Conservation (phyloP, 2,113 vertebrate species). For the Phocoena sinus region DNA sequence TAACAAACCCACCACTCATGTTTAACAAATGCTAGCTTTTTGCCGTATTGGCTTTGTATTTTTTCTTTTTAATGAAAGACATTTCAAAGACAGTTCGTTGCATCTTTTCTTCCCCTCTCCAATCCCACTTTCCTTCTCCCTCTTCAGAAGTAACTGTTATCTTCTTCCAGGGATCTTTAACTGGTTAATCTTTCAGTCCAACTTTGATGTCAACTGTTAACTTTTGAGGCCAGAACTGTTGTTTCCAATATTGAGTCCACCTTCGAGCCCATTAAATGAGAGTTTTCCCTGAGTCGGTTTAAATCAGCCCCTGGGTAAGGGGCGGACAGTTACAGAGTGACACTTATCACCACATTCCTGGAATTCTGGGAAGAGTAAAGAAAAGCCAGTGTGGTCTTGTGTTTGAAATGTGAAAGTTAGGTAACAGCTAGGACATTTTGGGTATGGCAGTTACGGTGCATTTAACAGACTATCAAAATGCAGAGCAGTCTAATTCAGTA, state of each 20-base stretch:
- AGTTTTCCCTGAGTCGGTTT: not conserved
- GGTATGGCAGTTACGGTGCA: not conserved
- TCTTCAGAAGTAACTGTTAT: not conserved
- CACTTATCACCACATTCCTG: not conserved
- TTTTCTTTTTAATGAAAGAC: not conserved
- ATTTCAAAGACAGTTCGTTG: not conserved
- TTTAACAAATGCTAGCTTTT: not conserved
- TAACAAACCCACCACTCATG: not conserved
- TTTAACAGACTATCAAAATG: not conserved
- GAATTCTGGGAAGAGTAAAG: not conserved
- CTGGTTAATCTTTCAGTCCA: not conserved
- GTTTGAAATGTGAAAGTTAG: not conserved
- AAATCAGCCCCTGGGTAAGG: not conserved
- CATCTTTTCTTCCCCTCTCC: not conserved
- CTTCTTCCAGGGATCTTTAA: not conserved
- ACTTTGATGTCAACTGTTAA: not conserved
- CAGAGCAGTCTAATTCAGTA: not conserved
- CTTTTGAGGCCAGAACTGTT: not conserved
- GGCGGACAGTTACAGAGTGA: not conserved
- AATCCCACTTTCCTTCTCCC: not conserved
- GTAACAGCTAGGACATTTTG: not conserved
- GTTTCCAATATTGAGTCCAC: not conserved
- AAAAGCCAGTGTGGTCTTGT: not conserved
- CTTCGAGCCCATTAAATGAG: not conserved
- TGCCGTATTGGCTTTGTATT: not conserved